These are phyloP conservation scores for Solea senegalensis DNA, from an alignment of 2,113 vertebrate genomes.

Conservation along the genomic window DNA sequence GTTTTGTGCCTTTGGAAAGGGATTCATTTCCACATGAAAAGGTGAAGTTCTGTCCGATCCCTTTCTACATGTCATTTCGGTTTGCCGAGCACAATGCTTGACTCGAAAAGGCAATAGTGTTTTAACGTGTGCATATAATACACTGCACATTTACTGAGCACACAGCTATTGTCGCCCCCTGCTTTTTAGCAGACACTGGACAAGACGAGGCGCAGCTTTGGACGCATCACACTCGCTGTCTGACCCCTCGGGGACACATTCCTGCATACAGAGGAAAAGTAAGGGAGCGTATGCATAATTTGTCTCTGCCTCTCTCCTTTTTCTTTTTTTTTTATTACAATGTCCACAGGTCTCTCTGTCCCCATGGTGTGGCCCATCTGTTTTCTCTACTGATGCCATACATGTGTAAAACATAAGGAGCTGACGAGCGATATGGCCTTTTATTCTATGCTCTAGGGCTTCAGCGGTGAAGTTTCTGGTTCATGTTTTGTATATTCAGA, in stretches of 20 bases:
- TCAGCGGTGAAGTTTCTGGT: conserved; percentile 70
- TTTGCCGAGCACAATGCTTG: conserved; percentile 63
- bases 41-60: conserved; percentile 74
- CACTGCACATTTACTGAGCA: conserved; percentile 54
- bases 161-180: conserved; percentile 53
- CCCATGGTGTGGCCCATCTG: conserved; percentile 68
- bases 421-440: conserved; percentile 40
- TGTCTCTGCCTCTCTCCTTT: conserved; percentile 61
- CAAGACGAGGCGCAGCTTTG: conserved; percentile 62
- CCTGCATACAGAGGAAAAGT: conserved; percentile 50
- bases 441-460: conserved; percentile 69
- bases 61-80: conserved; percentile 73
- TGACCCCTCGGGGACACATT: conserved; percentile 69
- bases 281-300: conserved; percentile 61
- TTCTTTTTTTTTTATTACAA: conserved; percentile 1
- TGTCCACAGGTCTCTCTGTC: conserved; percentile 65
- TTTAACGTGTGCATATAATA: conserved; percentile 61
- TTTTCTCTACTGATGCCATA: conserved; percentile 67
- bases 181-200: conserved; percentile 65
- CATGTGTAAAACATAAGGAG: conserved; percentile 65
- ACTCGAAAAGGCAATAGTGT: conserved; percentile 70
- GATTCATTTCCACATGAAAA: conserved; percentile 81
- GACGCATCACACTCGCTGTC: conserved; percentile 52
- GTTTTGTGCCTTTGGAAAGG: conserved; percentile 65
- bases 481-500: conserved; percentile 61